Conservation (phyloP, 2,888 invertebrate species). For the Oxycera nigricornis region DNA sequence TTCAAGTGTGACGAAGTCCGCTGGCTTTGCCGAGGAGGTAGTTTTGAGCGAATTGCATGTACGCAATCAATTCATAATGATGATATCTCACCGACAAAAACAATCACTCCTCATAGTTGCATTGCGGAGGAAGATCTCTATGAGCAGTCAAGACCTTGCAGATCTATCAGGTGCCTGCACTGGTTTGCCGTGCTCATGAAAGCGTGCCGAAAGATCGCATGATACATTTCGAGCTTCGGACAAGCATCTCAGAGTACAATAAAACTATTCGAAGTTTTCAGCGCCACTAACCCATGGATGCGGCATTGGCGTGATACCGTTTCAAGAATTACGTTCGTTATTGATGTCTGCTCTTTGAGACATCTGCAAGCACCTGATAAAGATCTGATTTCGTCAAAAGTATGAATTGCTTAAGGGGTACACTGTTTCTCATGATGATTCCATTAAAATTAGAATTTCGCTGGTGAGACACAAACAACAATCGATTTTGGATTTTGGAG, state of each 20-base stretch:
- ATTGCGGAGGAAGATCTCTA: neutral
- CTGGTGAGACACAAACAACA: too few relatives aligned
- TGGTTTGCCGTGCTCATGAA: neutral
- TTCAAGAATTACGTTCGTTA: neutral
- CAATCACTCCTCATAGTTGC: neutral
- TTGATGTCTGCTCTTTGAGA: neutral
- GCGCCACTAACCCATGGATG: neutral
- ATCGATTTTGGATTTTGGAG: too few relatives aligned
- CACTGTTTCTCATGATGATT: too few relatives aligned
- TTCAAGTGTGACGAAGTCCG: neutral
- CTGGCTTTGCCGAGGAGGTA: neutral
- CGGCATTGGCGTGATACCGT: neutral
- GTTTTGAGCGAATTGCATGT: neutral
- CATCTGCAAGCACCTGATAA: too few relatives aligned
- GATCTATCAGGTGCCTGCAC: neutral
- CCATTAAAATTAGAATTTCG: too few relatives aligned
- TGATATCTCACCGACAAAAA: neutral
- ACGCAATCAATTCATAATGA: conserved; percentile 2
- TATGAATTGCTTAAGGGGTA: too few relatives aligned
- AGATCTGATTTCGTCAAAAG: too few relatives aligned
- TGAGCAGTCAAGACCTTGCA: neutral
- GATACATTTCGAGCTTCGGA: neutral
- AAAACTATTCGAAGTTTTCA: too few relatives aligned
- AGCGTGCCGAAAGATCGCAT: conserved; percentile 2
- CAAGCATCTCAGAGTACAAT: neutral